Conservation (phyloP, 2,888 invertebrate species). For the Caenorhabditis sp. region DNA sequence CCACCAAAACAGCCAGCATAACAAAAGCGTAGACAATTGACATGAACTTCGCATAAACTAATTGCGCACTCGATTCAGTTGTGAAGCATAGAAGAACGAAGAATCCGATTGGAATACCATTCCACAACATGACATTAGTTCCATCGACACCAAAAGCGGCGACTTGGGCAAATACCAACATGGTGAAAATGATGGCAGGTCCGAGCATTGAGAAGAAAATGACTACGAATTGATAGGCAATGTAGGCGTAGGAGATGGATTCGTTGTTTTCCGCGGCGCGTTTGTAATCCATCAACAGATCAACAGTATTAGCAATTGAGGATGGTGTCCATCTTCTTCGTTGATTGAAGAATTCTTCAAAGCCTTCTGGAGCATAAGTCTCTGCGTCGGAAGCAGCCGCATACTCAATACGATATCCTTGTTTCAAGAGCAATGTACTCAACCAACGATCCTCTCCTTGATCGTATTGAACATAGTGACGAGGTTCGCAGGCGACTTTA, state of each 20-base stretch:
- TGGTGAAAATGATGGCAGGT: conserved; percentile 71
- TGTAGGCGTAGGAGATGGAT: conserved; percentile 67
- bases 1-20: conserved; percentile 85
- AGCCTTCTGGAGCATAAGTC: conserved; percentile 72
- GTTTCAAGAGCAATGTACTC: conserved; percentile 74
- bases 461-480: conserved; percentile 89
- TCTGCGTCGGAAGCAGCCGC: conserved; percentile 73
- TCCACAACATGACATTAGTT: conserved; percentile 59
- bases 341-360: conserved; percentile 72
- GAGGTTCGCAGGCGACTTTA: conserved; percentile 77
- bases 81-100: conserved; percentile 68
- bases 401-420: conserved; percentile 73
- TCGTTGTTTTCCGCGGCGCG: conserved; percentile 67
- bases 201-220: conserved; percentile 71
- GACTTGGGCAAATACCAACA: conserved; percentile 70
- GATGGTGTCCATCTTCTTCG: conserved; percentile 71
- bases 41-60: conserved; percentile 77
- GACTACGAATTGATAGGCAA: conserved; percentile 70
- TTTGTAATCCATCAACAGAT: conserved; percentile 70
- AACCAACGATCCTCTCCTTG: conserved; percentile 78
- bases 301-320: conserved; percentile 71
- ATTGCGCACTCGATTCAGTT: conserved; percentile 64
- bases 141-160: conserved; percentile 65
- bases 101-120: conserved; percentile 61
- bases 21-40: conserved; percentile 83